These are phyloP conservation scores for Scaptomyza parva DNA, from an alignment of 2,888 invertebrate species.

Conservation along the genomic window DNA sequence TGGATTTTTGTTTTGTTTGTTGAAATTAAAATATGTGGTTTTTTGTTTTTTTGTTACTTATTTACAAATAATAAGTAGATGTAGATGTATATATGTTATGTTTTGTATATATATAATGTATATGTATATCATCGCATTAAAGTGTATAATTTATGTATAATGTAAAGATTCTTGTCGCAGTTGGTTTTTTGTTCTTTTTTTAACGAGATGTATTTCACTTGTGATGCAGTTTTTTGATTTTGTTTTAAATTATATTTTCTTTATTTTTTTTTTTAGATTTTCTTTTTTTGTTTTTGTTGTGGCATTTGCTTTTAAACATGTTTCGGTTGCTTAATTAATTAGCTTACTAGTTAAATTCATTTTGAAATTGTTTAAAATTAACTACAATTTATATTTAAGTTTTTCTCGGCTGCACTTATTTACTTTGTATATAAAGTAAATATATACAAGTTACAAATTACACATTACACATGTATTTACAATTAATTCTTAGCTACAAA, in stretches of 20 bases:
- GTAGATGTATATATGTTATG: slow-evolving; percentile 57
- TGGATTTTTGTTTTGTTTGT: slow-evolving; percentile 66
- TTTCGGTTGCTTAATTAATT: slow-evolving; percentile 65
- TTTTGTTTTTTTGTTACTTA: slow-evolving; percentile 59
- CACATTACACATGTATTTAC: slow-evolving; percentile 78
- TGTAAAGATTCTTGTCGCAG: slow-evolving; percentile 65
- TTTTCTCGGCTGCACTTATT: slow-evolving; percentile 66
- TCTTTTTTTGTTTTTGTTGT: slow-evolving; percentile 56
- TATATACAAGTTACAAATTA: no score
- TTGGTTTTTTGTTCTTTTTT: slow-evolving; percentile 39
- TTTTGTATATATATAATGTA: slow-evolving; percentile 52
- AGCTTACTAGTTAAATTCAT: slow-evolving; percentile 73
- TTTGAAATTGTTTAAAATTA: slow-evolving; percentile 75
- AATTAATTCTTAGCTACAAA: slow-evolving; percentile 74
- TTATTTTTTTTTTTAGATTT: slow-evolving; percentile 44
- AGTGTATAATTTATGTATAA: slow-evolving; percentile 65
- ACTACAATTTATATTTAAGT: slow-evolving; percentile 73
- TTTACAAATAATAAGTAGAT: slow-evolving; percentile 79
- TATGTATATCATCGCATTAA: slow-evolving; percentile 45
- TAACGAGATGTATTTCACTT: slow-evolving; percentile 57
- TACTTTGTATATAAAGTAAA: slow-evolving; percentile 78
- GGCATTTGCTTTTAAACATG: slow-evolving; percentile 66
- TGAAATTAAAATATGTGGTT: slow-evolving; percentile 70
- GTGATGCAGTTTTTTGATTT: slow-evolving; percentile 39
- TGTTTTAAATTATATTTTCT: slow-evolving; percentile 11